These are phyloP conservation scores for Cacoxenus indagator DNA, from an alignment of 2,888 invertebrate genomes.

Conservation along the genomic window DNA sequence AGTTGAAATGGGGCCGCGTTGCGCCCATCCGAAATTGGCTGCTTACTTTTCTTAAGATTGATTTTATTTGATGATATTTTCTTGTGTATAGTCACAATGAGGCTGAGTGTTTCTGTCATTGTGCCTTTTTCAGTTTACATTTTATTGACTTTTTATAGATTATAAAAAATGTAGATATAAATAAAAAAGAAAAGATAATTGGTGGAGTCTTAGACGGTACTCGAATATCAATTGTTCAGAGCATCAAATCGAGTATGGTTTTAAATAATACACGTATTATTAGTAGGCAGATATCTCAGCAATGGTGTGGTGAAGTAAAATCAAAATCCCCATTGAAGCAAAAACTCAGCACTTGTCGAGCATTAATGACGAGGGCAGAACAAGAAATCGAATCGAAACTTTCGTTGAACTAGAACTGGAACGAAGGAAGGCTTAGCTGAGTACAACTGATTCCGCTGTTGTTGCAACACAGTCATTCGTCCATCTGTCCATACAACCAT, in stretches of 20 bases:
- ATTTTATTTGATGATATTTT: conserved; percentile 33
- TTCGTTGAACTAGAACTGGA: conserved; percentile 31
- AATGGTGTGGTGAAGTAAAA: no score
- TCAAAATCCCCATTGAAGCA: no score
- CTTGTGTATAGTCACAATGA: no score
- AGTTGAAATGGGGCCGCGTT: conserved; percentile 20
- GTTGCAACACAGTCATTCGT: background rate
- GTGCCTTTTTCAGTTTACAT: background rate
- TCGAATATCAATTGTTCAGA: no score
- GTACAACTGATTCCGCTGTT: conserved; percentile 43
- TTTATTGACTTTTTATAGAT: no score
- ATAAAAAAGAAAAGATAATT: no score
- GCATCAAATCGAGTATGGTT: no score
- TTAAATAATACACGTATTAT: no score
- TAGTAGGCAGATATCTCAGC: no score
- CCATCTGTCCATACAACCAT: conserved; percentile 50
- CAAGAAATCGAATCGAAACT: conserved; percentile 1
- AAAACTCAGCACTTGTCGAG: conserved; percentile 17
- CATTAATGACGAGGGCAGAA: conserved; percentile 23
- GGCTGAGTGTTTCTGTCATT: background rate
- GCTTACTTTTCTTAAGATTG: conserved; percentile 52
- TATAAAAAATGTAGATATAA: no score
- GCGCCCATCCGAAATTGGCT: conserved; percentile 20
- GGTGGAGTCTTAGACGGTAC: no score
- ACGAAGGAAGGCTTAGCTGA: conserved; percentile 49